These are phyloP conservation scores for Trypoxylon attenuatum DNA, from an alignment of 2,888 invertebrate species.

Conservation along the genomic window DNA sequence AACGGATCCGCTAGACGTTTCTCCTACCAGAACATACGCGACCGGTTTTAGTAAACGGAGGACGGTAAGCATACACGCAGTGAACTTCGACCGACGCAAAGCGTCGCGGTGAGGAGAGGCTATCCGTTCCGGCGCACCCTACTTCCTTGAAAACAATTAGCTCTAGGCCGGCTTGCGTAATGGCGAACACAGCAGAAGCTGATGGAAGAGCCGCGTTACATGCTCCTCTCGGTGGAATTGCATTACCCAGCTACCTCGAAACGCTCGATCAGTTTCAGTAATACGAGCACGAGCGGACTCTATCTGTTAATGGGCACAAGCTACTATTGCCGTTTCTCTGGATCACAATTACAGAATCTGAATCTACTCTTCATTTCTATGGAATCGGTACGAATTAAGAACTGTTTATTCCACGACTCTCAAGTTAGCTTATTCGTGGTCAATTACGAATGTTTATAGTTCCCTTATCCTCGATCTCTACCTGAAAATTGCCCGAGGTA, in stretches of 20 bases:
- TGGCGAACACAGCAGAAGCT: conserved; percentile 9
- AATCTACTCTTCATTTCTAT: too few species aligned
- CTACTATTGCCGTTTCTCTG: neutral
- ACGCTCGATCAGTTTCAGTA: conserved; percentile 39
- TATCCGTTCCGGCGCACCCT: conserved; percentile 38
- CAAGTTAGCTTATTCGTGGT: neutral
- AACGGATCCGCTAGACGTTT: too few species aligned
- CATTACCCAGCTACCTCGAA: conserved; percentile 26
- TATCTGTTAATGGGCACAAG: conserved; percentile 28
- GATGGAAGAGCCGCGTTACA: conserved; percentile 18
- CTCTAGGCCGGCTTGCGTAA: conserved; percentile 46
- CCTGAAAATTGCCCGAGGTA: neutral
- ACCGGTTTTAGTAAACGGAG: too few species aligned
- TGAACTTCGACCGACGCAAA: too few species aligned
- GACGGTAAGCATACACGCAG: too few species aligned
- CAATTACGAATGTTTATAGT: too few species aligned
- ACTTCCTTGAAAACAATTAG: conserved; percentile 47
- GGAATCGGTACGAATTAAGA: too few species aligned
- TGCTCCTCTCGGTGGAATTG: conserved; percentile 31
- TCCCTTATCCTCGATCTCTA: too few species aligned
- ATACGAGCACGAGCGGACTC: conserved; percentile 21
- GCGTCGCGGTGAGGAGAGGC: conserved; percentile 21
- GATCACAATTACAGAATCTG: neutral
- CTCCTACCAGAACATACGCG: too few species aligned
- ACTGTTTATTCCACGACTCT: too few species aligned